phyloP scores from a whole-genome alignment of 2,888 invertebrate genomes.

The Corbicula japonica region DNA sequence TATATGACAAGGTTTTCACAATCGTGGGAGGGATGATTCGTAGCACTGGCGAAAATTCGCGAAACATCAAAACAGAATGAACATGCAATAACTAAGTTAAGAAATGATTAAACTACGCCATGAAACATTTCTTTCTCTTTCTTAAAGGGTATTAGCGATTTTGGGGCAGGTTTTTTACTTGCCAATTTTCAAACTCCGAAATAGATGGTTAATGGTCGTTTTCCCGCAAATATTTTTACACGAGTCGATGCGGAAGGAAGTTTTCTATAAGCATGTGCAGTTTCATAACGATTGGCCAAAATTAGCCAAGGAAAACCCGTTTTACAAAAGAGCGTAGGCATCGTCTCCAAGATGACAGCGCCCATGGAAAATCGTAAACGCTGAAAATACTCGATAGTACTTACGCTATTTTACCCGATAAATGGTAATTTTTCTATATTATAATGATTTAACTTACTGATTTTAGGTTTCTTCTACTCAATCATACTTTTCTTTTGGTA shows the following conservation, averaged over 20 bases:
- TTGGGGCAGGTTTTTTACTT: slow-evolving; percentile 1
- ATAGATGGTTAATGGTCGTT: not conserved
- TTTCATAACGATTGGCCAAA: slow-evolving; percentile 1
- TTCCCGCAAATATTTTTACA: not conserved
- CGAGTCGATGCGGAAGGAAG: not conserved
- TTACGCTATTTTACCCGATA: slow-evolving; percentile 1
- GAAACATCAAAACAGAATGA: slow-evolving; percentile 1
- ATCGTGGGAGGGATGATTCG: not conserved
- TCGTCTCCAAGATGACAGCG: slow-evolving; percentile 1
- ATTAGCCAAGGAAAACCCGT: slow-evolving; percentile 1
- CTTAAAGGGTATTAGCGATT: slow-evolving; percentile 2
- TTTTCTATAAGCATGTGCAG: not conserved
- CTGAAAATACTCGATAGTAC: not conserved
- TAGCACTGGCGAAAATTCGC: slow-evolving; percentile 1
- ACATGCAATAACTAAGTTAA: slow-evolving; percentile 1
- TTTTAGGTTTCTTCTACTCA: not conserved
- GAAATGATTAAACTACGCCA: not conserved
- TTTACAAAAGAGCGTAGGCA: slow-evolving; percentile 1
- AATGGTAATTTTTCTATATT: slow-evolving; percentile 1
- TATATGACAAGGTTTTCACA: not conserved
- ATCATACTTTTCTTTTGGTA: slow-evolving; percentile 2
- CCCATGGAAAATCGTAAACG: not conserved
- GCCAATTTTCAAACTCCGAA: not conserved
- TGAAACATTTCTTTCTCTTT: slow-evolving; percentile 1
- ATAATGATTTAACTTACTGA: slow-evolving; percentile 1